Conservation (phyloP, 30 jellyfish, hydroid and myxozoan genomes). For the Turritopsis dohrnii region DNA sequence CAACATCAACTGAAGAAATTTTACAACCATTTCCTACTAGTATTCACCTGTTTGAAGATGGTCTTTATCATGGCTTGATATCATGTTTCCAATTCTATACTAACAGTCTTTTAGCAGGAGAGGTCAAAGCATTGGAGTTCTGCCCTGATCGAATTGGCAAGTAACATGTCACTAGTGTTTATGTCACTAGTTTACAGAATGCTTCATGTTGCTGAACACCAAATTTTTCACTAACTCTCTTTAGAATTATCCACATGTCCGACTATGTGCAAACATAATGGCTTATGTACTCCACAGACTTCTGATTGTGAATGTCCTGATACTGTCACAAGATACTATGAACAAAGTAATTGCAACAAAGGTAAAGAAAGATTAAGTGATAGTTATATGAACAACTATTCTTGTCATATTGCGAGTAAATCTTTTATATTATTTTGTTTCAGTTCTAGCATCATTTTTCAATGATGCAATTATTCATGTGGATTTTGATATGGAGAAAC, state of each 20-base stretch:
- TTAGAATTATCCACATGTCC: neutral
- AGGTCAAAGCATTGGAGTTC: neutral
- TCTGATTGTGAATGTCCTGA: constrained; percentile 6
- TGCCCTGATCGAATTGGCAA: constrained; percentile 9
- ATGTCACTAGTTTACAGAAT: neutral
- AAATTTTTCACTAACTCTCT: neutral
- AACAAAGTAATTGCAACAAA: neutral
- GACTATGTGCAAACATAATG: neutral
- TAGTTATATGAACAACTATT: neutral
- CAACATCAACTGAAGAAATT: neutral
- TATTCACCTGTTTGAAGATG: neutral
- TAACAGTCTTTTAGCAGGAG: neutral
- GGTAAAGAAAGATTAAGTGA: neutral
- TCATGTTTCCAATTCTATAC: constrained; percentile 11
- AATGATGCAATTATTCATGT: neutral
- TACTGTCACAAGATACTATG: neutral
- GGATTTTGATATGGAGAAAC: neutral
- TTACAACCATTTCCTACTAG: neutral
- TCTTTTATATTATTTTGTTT: neutral
- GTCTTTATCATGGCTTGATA: neutral
- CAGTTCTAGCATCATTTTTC: neutral
- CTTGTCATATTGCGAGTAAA: neutral
- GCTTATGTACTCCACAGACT: neutral
- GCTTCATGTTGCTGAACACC: too few species aligned
- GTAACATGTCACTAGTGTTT: neutral